phyloP scores from a whole-genome alignment of 2,888 invertebrate species.

The Noctua fimbriata region DNA sequence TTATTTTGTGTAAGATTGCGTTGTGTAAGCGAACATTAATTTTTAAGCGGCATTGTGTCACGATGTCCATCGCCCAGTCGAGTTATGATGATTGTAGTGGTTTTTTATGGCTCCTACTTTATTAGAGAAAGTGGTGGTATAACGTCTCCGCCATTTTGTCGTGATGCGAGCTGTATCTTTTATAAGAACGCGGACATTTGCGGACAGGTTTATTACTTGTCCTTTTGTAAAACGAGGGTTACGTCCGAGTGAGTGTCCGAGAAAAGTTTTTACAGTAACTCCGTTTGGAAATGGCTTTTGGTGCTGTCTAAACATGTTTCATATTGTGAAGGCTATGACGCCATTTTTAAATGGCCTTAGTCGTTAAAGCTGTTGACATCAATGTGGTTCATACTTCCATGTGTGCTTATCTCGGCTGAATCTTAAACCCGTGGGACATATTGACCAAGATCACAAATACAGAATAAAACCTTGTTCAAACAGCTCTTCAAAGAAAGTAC shows the following conservation, averaged over 20 bases:
- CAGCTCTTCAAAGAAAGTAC: conserved; percentile 34
- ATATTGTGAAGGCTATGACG: not conserved
- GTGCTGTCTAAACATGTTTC: conserved; percentile 33
- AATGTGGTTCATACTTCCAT: conserved; percentile 4
- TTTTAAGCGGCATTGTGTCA: conserved; percentile 80
- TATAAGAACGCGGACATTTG: conserved; percentile 79
- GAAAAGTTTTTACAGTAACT: conserved; percentile 69
- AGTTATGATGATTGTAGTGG: conserved; percentile 90
- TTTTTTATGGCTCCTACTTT: conserved; percentile 86
- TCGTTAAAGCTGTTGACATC: conserved; percentile 13
- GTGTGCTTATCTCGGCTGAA: not conserved
- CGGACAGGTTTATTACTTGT: conserved; percentile 82
- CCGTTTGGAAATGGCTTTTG: conserved; percentile 52
- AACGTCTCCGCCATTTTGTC: conserved; percentile 77
- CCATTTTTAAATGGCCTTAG: conserved; percentile 1
- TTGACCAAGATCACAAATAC: conserved; percentile 48
- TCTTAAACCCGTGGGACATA: conserved; percentile 20
- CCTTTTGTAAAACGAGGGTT: conserved; percentile 77
- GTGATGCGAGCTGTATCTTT: conserved; percentile 82
- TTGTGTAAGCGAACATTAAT: conserved; percentile 76
- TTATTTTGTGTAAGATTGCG: conserved; percentile 61
- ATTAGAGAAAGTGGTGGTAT: conserved; percentile 84
- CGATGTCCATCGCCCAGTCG: conserved; percentile 72
- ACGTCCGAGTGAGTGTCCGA: conserved; percentile 67
- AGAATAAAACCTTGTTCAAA: conserved; percentile 50